These are phyloP conservation scores for Tachina lurida DNA, from an alignment of 2,888 invertebrate genomes.

Conservation along the genomic window DNA sequence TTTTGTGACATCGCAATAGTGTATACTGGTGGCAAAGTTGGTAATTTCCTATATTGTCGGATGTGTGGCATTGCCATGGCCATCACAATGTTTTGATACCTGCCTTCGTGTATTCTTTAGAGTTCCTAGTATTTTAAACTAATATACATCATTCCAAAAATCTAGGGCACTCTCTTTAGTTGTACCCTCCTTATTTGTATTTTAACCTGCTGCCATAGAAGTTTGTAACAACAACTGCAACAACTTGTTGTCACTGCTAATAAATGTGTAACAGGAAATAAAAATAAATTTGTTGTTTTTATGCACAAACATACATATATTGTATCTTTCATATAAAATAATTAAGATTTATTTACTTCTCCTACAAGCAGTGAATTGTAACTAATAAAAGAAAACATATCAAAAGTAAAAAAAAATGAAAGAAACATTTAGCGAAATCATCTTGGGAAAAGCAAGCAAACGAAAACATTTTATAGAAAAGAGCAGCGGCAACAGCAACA, in stretches of 20 bases:
- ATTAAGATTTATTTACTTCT: constrained; percentile 57
- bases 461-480: constrained; percentile 10
- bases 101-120: no score
- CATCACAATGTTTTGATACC: no score
- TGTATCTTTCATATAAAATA: constrained; percentile 24
- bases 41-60: no score
- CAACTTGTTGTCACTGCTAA: constrained; percentile 19
- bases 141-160: no score
- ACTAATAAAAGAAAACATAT: background rate
- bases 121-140: no score
- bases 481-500: constrained; percentile 1
- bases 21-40: no score
- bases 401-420: constrained; percentile 28
- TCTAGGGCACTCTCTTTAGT: background rate
- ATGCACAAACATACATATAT: background rate
- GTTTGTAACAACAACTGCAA: background rate
- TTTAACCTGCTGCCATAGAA: background rate
- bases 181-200: background rate
- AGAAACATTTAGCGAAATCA: constrained; percentile 40
- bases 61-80: no score
- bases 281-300: constrained; percentile 55
- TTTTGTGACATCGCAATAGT: no score
- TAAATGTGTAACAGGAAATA: constrained; percentile 54
- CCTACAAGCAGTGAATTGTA: background rate
- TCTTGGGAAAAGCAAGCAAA: constrained; percentile 2